phyloP scores from a whole-genome alignment of 2,113 vertebrate genomes.

The Epinephelus fuscoguttatus region DNA sequence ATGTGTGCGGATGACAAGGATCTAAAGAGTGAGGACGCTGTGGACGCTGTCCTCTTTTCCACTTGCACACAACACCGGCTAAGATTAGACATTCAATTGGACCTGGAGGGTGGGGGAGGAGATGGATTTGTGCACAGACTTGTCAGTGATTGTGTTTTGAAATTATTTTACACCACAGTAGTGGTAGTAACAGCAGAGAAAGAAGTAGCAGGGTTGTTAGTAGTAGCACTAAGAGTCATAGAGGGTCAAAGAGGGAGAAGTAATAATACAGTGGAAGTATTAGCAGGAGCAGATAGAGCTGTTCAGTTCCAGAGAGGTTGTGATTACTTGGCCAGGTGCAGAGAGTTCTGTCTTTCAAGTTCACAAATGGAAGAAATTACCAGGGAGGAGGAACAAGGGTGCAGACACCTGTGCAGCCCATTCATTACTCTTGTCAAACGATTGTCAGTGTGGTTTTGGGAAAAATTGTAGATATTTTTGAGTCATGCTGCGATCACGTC shows the following conservation, averaged over 20 bases:
- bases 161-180: not conserved
- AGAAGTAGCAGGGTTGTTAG: not conserved
- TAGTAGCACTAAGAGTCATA: not conserved
- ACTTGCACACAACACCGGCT: slow-evolving; percentile 59
- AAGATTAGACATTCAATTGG: slow-evolving; percentile 68
- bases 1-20: slow-evolving; percentile 68
- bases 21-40: slow-evolving; percentile 60
- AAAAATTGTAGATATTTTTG: not conserved
- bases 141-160: slow-evolving; percentile 38
- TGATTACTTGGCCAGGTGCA: slow-evolving; percentile 7
- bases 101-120: slow-evolving; percentile 33
- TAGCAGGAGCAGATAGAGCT: not conserved
- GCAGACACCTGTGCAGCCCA: not conserved
- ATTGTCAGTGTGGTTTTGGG: not conserved
- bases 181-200: not conserved
- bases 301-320: not conserved
- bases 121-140: slow-evolving; percentile 19
- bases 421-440: slow-evolving; percentile 11
- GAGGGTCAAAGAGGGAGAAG: not conserved
- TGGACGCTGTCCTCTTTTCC: slow-evolving; percentile 63
- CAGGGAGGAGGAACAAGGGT: not conserved
- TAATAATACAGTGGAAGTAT: not conserved
- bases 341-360: not conserved
- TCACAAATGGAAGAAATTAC: slow-evolving; percentile 20
- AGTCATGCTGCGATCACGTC: not conserved